Conservation (phyloP, 2,888 invertebrate genomes). For the Phengaris alcon region DNA sequence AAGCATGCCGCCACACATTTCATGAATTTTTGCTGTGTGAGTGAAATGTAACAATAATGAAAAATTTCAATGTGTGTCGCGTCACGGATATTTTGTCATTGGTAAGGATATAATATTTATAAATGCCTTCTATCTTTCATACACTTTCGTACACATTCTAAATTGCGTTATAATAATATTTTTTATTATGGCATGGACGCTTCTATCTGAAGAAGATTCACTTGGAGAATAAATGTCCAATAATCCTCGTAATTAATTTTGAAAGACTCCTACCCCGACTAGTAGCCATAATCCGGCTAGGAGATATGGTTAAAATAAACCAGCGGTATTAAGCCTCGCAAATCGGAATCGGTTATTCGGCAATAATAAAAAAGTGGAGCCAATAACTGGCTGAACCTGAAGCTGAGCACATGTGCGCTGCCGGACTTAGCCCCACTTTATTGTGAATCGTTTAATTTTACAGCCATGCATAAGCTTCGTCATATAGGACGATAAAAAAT, state of each 20-base stretch:
- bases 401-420: slow-evolving; percentile 42
- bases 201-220: background rate
- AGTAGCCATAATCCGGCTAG: slow-evolving; percentile 5
- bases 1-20: too few species aligned
- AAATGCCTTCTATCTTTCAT: too few species aligned
- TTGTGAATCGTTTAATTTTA: slow-evolving; percentile 75
- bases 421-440: slow-evolving; percentile 70
- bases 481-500: slow-evolving; percentile 39
- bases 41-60: too few species aligned
- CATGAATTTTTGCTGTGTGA: too few species aligned
- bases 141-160: too few species aligned
- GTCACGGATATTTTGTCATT: too few species aligned
- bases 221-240: background rate
- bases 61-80: too few species aligned
- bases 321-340: slow-evolving; percentile 33
- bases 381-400: slow-evolving; percentile 42
- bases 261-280: background rate
- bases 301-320: slow-evolving; percentile 32
- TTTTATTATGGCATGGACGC: background rate
- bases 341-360: slow-evolving; percentile 41
- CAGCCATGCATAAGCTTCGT: slow-evolving; percentile 59
- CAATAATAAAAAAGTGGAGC: slow-evolving; percentile 41
- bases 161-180: too few species aligned
- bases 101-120: too few species aligned
- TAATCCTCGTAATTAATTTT: slow-evolving; percentile 1